Evolutionary conservation across 1,140 invertebrate species (phyloP).

Genomic region (Chrysoperla carnea): DNA sequence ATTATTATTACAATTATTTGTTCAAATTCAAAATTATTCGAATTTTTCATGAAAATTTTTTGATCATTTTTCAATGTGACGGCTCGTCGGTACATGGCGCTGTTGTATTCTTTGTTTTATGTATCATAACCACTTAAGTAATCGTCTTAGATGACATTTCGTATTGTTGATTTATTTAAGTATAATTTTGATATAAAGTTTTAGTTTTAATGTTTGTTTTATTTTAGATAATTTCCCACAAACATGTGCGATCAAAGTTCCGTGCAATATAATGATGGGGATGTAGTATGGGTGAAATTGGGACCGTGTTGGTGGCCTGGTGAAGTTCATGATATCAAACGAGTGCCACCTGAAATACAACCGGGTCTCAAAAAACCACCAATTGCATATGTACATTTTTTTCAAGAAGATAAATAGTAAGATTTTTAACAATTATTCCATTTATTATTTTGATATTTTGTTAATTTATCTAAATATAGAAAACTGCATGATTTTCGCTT

Average conservation of each 20-base stretch:
- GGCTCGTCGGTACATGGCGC: too few relatives aligned
- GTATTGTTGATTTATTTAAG: too few relatives aligned
- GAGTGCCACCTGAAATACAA: conserved; percentile 38
- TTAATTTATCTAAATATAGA: conserved; percentile 1
- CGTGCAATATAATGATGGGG: conserved; percentile 44
- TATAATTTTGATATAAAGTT: too few relatives aligned
- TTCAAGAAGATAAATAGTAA: conserved; percentile 65
- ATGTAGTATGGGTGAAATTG: conserved; percentile 68
- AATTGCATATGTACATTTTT: conserved; percentile 63
- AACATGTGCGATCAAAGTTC: conserved; percentile 43
- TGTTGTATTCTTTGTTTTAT: too few relatives aligned
- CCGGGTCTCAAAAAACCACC: conserved; percentile 41
- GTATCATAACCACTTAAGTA: too few relatives aligned
- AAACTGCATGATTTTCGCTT: too few relatives aligned
- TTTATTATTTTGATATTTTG: conserved; percentile 1
- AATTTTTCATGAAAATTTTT: too few relatives aligned
- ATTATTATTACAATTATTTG: too few relatives aligned
- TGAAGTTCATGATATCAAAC: conserved; percentile 42
- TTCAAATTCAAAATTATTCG: too few relatives aligned
- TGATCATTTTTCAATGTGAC: too few relatives aligned
- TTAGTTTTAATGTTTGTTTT: too few relatives aligned
- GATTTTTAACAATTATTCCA: conserved; percentile 17
- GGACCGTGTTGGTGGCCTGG: conserved; percentile 63
- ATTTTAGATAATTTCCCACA: not conserved
- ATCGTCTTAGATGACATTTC: too few relatives aligned